phyloP scores from a whole-genome alignment of 2,113 vertebrate genomes.

The Glareola pratincola region DNA sequence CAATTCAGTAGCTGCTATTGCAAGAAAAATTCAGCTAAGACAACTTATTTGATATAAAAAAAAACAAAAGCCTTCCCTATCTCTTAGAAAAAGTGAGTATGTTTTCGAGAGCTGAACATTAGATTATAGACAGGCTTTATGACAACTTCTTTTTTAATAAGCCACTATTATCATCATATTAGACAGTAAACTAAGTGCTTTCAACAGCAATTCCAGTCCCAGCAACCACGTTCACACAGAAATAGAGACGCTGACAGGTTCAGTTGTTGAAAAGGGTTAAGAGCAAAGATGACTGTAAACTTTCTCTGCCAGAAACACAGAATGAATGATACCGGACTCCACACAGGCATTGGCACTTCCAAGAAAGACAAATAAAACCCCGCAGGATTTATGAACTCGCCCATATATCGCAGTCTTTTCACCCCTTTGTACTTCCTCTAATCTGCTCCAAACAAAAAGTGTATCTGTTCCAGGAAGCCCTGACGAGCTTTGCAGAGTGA shows the following conservation, averaged over 20 bases:
- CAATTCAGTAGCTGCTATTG: background rate
- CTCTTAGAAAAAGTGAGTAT: accelerated
- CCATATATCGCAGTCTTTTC: background rate
- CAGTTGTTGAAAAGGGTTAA: background rate
- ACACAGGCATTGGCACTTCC: background rate
- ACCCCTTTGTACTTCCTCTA: constrained; percentile 15
- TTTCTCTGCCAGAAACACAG: background rate
- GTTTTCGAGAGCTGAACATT: background rate
- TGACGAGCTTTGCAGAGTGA: constrained; percentile 22
- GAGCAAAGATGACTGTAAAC: background rate
- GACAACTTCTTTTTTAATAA: background rate
- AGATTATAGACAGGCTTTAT: background rate
- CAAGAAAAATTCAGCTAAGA: background rate
- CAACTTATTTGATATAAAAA: background rate
- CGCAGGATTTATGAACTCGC: constrained; percentile 17
- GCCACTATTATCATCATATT: background rate
- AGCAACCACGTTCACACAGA: background rate
- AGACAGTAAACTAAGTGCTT: background rate
- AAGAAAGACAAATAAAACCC: constrained; percentile 37
- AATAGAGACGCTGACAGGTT: background rate
- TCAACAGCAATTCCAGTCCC: background rate
- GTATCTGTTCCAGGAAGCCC: constrained; percentile 36
- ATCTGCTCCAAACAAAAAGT: constrained; percentile 16
- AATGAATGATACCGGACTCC: background rate
- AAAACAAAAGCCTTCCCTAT: background rate